These are phyloP conservation scores for Sterrhoptilus dennistouni DNA, from an alignment of 2,113 vertebrate genomes.

Conservation along the genomic window DNA sequence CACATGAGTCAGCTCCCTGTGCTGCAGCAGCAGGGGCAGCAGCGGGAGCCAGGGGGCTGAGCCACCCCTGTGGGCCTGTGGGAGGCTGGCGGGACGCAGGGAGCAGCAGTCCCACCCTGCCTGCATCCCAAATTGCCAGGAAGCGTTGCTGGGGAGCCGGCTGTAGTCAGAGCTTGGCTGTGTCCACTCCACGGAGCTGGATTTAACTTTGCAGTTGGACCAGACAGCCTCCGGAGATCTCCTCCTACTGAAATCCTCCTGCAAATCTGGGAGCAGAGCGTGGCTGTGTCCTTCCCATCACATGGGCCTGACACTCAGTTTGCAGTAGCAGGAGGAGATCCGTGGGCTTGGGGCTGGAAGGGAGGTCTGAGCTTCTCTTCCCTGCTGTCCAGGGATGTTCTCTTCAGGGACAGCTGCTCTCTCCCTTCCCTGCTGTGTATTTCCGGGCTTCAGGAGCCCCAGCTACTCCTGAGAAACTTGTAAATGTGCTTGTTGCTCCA, in stretches of 20 bases:
- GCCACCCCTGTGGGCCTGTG: slow-evolving; percentile 17
- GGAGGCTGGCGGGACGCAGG: slow-evolving; percentile 38
- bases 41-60: slow-evolving; percentile 52
- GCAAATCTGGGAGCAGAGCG: slow-evolving; percentile 4
- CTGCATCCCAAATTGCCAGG: slow-evolving; percentile 39
- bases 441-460: neutral
- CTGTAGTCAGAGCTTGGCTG: neutral
- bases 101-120: slow-evolving; percentile 54
- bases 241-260: slow-evolving; percentile 42
- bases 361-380: neutral
- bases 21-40: slow-evolving; percentile 68
- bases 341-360: neutral
- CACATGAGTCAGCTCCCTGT: slow-evolving; percentile 74
- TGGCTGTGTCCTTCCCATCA: neutral
- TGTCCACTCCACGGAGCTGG: neutral
- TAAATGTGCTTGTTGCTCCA: neutral
- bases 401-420: neutral
- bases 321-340: neutral
- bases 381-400: neutral
- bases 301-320: neutral
- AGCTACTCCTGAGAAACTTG: neutral
- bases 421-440: neutral
- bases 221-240: neutral
- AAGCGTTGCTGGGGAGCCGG: neutral
- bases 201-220: neutral